Base-by-base conservation (phyloP, 2,113 vertebrate genomes). In the Corvus cornix region DNA sequence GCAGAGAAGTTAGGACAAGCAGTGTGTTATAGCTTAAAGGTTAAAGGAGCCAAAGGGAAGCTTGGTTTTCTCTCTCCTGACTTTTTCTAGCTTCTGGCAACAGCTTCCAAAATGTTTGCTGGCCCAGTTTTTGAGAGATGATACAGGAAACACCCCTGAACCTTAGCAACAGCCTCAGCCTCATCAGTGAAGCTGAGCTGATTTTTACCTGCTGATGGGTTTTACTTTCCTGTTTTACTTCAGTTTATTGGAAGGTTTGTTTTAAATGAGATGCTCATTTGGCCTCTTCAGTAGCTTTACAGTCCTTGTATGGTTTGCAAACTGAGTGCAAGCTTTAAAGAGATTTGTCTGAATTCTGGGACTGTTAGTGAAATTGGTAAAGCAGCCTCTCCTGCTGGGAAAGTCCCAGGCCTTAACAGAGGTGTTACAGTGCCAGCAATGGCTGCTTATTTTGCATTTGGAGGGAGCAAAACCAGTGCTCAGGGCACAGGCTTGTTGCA, bases 131-230 rank as follows among this genome's bases (percentile, higher is more conserved):
- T 22, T 56, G 78, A 27, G 70, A 6, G 8, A 3, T 19, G 13
- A 2, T 60, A 7, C 0, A 39, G 55, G 37, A 46, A 69, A 23
- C 3, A 6, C 2, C 51, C 3, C 33, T 77, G 49, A 3, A 5
- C 26, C 26, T 55, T 6, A 35, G 41, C 30, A 26, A 16, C 3
- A 24, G n/a, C 37, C 53, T 53, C 75, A n/a, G 44, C 49, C 53
- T 15, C 10, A 11, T 10, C n/a, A 28, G 24, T 18, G 70, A 17
- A 35, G 41, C 51, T 46, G 81, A 19, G 39, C n/a, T 35, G 28
- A 5, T 27, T 64, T 67, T 84, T 15, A 16, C 7, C 30, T 37
- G 53, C 35, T 35, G 49, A 5, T 60, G 33, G 18, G 17, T 87
- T 74, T 66, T 11, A 3, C 16, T 52, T 35, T 37, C 31, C 37